Evolutionary conservation across 1,140 invertebrate species (phyloP), one percentile per base, ranked within the genome.

Genomic region (Agrilus planipennis): DNA sequence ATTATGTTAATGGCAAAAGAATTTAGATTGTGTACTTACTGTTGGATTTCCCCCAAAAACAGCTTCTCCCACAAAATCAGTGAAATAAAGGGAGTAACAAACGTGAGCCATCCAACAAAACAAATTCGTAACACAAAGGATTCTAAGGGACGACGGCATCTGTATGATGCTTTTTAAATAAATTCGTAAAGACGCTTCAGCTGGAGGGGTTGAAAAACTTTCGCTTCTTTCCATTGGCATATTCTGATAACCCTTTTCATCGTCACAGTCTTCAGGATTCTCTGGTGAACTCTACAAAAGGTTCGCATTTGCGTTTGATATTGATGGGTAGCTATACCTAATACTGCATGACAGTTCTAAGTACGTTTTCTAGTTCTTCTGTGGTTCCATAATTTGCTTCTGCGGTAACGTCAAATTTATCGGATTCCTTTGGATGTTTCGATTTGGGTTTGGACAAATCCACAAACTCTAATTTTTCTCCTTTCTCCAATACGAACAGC

Each of bases 21-120:
- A n/a, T n/a, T n/a, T n/a, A n/a, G n/a, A n/a, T n/a, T n/a, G n/a
- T n/a, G n/a, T 39, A 63, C 64, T 68, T 58, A 83, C 82, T 58
- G 75, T 79, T 16, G 90, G 91, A 71, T 92, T 76, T 0, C 90
- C 90, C n/a, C 75, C 72, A 58, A 85, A 96, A n/a, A 96, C 89
- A 19, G 87, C 80, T 65, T 96, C 89, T 0, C 90, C 93, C 4
- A 96, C 91, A 60, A 94, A 97, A 64, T 96, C 91, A 0, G 93
- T 96, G 59, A 96, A 96, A 62, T 95, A 96, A 0, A 97, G 67
- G 0, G 91, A 95, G 57, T 96, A 97, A 60, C 89, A 94, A 2
- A 96, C 89, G 40, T 96, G 84, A 0, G 90, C 88, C 89, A 93
- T 95, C 93, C 92, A 96, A 56, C 89, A 94, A 61, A 95, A 95